Evolutionary conservation across 2,113 vertebrate species (phyloP).

Genomic region (Sphaerodactylus townsendi): DNA sequence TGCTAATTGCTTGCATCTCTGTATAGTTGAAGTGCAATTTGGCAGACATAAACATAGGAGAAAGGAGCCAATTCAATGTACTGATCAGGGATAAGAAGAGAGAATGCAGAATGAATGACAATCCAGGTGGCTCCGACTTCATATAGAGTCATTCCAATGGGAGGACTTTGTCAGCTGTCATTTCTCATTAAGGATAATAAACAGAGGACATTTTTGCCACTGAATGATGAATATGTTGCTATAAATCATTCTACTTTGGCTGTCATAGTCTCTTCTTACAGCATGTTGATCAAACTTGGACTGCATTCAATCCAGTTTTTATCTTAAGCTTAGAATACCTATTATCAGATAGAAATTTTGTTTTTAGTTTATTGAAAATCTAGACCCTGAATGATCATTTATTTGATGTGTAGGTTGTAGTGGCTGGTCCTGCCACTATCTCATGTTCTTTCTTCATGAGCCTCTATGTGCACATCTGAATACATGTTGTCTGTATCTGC

Average conservation of each 20-base stretch:
- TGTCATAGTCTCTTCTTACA: not conserved
- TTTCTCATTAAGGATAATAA: slow-evolving; percentile 8
- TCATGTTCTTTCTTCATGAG: not conserved
- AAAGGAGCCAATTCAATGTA: not conserved
- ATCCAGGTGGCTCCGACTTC: not conserved
- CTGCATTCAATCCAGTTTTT: not conserved
- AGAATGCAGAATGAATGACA: not conserved
- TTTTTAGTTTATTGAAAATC: not conserved
- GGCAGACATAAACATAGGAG: not conserved
- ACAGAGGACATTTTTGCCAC: not conserved
- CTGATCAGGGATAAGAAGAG: not conserved
- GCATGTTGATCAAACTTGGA: not conserved
- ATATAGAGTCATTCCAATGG: not conserved
- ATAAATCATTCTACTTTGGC: not conserved
- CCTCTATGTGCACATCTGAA: not conserved
- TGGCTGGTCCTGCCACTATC: no score
- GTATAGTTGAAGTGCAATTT: not conserved
- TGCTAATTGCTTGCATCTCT: accelerated
- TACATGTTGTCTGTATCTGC: no score
- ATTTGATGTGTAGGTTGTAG: not conserved
- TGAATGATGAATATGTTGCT: not conserved
- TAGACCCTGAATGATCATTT: not conserved
- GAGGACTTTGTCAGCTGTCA: not conserved
- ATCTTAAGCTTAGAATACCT: not conserved
- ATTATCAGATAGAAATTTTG: not conserved